These are phyloP conservation scores for Onthophagus sagittarius DNA, from an alignment of 2,888 invertebrate genomes.

Conservation along the genomic window DNA sequence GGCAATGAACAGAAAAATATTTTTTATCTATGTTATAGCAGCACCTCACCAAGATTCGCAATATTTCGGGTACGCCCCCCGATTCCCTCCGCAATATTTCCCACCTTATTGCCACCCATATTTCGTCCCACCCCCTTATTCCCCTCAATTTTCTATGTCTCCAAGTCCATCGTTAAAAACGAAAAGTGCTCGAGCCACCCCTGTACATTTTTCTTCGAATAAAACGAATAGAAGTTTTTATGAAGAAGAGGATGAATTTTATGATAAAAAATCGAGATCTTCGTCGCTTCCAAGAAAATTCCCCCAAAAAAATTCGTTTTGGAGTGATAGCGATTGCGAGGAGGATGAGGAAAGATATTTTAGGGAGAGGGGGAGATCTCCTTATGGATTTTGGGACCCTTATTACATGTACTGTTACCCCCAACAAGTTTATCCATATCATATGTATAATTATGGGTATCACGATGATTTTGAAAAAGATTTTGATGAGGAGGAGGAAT, in stretches of 20 bases:
- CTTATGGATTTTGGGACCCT: neutral
- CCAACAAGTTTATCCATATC: neutral
- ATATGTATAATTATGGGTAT: neutral
- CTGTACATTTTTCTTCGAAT: constrained; percentile 19
- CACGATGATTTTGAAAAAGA: neutral
- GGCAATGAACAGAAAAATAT: neutral
- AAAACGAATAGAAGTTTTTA: constrained; percentile 11
- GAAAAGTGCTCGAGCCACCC: constrained; percentile 14
- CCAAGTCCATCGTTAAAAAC: constrained; percentile 3
- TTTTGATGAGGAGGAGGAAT: neutral
- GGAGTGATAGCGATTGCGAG: constrained; percentile 15
- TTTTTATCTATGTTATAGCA: neutral
- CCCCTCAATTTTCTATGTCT: neutral
- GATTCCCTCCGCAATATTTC: constrained; percentile 35
- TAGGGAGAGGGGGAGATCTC: neutral
- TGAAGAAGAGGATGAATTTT: constrained; percentile 14
- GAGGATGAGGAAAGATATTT: constrained; percentile 1
- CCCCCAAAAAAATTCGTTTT: constrained; percentile 26
- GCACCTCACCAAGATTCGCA: neutral
- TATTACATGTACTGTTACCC: neutral
- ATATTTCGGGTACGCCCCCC: constrained; percentile 21
- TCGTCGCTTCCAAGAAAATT: constrained; percentile 28
- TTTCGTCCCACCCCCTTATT: neutral
- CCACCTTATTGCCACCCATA: constrained; percentile 37
- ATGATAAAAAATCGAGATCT: constrained; percentile 17